Percentiles rank a stretch among this genome's conserved stretches.
phyloP scores from a whole-genome alignment of 2,797 vertebrate species.

The Intellagama lesueurii region DNA sequence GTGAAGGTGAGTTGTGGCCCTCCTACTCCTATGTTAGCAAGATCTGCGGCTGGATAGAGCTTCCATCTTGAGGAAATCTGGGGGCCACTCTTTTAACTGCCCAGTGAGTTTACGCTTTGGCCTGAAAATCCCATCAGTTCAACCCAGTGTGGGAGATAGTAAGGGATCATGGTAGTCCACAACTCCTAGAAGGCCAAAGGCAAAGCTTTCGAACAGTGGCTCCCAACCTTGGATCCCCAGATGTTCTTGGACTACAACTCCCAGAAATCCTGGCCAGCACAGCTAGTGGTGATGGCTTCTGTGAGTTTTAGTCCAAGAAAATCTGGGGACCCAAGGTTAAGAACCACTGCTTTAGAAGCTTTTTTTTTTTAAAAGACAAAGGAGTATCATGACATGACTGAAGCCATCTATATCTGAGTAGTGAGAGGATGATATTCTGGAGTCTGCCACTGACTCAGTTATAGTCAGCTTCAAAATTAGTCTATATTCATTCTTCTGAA shows the following conservation, averaged over 20 bases:
- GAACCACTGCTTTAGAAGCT: background rate
- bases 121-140: no score
- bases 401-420: background rate
- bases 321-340: background rate
- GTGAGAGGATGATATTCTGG: background rate
- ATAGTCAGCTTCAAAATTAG: background rate
- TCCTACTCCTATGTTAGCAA: background rate
- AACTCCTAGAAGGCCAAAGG: no score
- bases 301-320: background rate
- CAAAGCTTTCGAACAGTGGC: background rate
- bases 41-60: no score
- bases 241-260: background rate
- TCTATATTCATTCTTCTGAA: background rate
- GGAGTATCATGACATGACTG: background rate
- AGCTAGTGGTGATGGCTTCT: background rate
- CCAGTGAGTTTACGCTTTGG: no score
- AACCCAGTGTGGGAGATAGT: background rate
- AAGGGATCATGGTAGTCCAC: no score
- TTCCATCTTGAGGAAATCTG: background rate
- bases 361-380: background rate
- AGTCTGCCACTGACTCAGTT: background rate
- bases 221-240: no score
- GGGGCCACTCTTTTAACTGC: no score
- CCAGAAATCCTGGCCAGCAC: background rate
- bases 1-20: conserved; percentile 75